Base-by-base conservation (phyloP, 2,797 vertebrate species). In the Siniperca obscura region DNA sequence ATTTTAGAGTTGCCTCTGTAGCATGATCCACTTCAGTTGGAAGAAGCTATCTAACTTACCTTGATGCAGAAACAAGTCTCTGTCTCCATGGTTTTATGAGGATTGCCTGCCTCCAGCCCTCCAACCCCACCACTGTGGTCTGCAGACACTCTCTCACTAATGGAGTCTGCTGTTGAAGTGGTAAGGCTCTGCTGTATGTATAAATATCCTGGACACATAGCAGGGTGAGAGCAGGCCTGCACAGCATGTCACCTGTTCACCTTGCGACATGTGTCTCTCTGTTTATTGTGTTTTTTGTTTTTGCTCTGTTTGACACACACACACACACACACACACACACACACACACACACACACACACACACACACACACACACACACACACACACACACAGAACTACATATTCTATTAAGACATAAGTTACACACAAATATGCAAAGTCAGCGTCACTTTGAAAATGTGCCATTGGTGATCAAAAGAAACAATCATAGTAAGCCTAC, bases 231-330 rank as follows among this genome's bases (percentile, higher is more conserved):
- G 1, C 74, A 75, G 74, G 74, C 70, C 78, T 82, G 72, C 68
- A 62, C 38, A 55, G 48, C 40, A 59, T 3, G 27, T 89, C 83
- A 85, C 86, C 89, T 92, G 88, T 90, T 92, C 77, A 90, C 73
- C 70, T 80, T 82, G 70, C 44, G 68, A 17, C 60, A 77, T 82
- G 59, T 71, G 50, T 56, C 19, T 34, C 19, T 64, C 27, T 69
- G 22, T n/a, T 7, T 38, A 30, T 53, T 11, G 9, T 10, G 10
- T 14, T 25, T 27, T 2, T 27, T 40, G 13, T 42, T 59, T 44
- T 70, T 27, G 11, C 44, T 50, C 42, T 73, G 22, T 50, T 19
- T 68, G 38, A 72, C 44, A 36, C 52, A 27, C 55, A 60, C 21
- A 34, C 12, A 56, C 52, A 25, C 48, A 52, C 19, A 38, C 30